These are phyloP conservation scores for Ashinkailepas kermadecensis DNA, from an alignment of 2,888 invertebrate genomes.

Conservation along the genomic window DNA sequence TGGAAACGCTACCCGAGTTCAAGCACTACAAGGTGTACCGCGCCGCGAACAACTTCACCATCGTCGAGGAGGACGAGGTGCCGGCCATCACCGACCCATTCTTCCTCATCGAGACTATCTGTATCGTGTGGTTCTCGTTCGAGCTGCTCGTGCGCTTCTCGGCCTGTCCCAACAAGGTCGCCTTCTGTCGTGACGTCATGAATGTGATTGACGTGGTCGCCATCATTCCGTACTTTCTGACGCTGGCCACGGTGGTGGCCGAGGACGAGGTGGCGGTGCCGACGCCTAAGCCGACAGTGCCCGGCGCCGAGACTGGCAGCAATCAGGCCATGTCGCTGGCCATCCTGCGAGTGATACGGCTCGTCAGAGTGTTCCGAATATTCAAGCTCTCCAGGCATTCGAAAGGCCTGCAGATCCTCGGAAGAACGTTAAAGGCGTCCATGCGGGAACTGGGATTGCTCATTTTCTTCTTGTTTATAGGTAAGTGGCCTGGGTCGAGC, in stretches of 20 bases:
- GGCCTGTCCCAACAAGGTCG: constrained; percentile 94
- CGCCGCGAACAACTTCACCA: constrained; percentile 90
- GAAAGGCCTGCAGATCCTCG: constrained; percentile 98
- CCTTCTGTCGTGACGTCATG: constrained; percentile 99
- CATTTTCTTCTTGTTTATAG: constrained; percentile 99
- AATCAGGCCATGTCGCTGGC: constrained; percentile 98
- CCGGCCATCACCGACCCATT: constrained; percentile 98
- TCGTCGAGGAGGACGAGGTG: constrained; percentile 81
- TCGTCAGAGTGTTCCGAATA: constrained; percentile 99
- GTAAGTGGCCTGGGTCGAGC: constrained; percentile 54
- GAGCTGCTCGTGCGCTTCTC: constrained; percentile 96
- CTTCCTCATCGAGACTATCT: constrained; percentile 98
- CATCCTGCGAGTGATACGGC: constrained; percentile 95
- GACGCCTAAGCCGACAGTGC: constrained; percentile 40
- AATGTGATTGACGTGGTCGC: constrained; percentile 99
- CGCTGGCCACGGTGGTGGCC: constrained; percentile 94
- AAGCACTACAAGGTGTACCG: constrained; percentile 97
- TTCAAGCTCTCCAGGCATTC: constrained; percentile 99
- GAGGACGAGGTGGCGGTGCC: constrained; percentile 55
- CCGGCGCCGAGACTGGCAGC: constrained; percentile 64
- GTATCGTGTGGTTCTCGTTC: constrained; percentile 99
- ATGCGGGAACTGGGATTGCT: constrained; percentile 99
- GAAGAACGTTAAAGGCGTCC: constrained; percentile 96
- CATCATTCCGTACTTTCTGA: constrained; percentile 99
- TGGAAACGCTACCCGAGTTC: constrained; percentile 98